Conservation (phyloP, 2,113 vertebrate genomes). For the Porphyrio hochstetteri region DNA sequence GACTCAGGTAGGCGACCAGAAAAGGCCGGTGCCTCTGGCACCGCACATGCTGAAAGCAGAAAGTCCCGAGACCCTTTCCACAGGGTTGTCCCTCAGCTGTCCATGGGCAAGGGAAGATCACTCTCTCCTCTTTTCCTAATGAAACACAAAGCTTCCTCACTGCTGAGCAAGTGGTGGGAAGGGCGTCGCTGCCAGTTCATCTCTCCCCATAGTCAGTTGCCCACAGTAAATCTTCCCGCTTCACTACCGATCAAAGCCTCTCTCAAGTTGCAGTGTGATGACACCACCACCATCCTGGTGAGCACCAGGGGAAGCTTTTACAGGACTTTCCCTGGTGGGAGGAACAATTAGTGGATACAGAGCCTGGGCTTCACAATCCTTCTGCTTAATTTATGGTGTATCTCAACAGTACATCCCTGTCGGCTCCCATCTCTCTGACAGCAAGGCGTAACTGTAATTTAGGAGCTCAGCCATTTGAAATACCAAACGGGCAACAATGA, state of each 20-base stretch:
- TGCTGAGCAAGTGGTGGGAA: background rate
- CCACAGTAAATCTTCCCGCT: background rate
- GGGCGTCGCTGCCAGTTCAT: background rate
- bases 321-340: background rate
- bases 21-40: background rate
- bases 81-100: background rate
- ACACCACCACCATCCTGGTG: background rate
- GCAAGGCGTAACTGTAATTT: background rate
- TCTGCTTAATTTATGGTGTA: conserved; percentile 10
- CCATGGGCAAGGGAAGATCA: background rate
- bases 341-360: conserved; percentile 2
- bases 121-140: background rate
- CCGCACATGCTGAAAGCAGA: background rate
- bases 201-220: background rate
- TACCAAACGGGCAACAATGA: background rate
- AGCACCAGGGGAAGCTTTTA: conserved; percentile 1
- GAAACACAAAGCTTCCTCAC: background rate
- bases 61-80: background rate
- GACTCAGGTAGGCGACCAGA: background rate
- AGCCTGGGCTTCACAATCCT: background rate
- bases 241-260: background rate
- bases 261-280: background rate
- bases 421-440: background rate
- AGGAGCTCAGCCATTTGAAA: conserved; percentile 27
- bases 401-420: background rate